A percentile compares a stretch with the other conserved stretches of the same genome.
These are phyloP conservation scores for Blera fallax DNA, from an alignment of 2,888 invertebrate species.

Conservation along the genomic window DNA sequence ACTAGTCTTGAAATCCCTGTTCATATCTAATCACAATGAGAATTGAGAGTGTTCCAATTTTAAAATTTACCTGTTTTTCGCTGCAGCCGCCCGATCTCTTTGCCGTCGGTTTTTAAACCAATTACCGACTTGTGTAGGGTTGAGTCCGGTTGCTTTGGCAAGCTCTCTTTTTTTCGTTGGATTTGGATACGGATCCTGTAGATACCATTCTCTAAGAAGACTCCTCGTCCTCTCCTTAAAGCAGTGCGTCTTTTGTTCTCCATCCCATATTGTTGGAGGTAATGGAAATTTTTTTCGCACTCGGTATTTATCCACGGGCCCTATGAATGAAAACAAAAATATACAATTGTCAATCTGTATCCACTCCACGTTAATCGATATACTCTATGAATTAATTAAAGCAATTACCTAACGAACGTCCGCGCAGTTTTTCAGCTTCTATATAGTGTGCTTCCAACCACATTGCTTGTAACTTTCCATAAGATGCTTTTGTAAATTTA, in stretches of 20 bases:
- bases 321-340: conserved; percentile 71
- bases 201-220: conserved; percentile 97
- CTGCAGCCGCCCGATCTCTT: conserved; percentile 94
- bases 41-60: neutral
- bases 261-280: conserved; percentile 96
- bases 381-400: conserved; percentile 2
- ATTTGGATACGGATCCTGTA: conserved; percentile 98
- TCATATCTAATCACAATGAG: too few relatives aligned
- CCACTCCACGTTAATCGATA: neutral
- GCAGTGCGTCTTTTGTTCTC: conserved; percentile 97
- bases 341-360: neutral
- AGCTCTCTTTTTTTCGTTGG: conserved; percentile 96
- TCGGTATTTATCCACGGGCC: conserved; percentile 96
- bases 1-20: too few relatives aligned
- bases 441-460: conserved; percentile 97
- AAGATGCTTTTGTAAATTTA: conserved; percentile 94
- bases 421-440: conserved; percentile 94
- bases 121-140: conserved; percentile 96
- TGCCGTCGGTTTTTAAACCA: conserved; percentile 96
- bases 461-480: conserved; percentile 94
- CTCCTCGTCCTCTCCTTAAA: conserved; percentile 98
- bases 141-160: conserved; percentile 94
- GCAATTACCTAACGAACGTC: conserved; percentile 88
- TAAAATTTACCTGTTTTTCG: conserved; percentile 94
- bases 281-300: conserved; percentile 96